Base-by-base conservation (phyloP, 2,113 vertebrate species). In the Herpailurus yagouaroundi region DNA sequence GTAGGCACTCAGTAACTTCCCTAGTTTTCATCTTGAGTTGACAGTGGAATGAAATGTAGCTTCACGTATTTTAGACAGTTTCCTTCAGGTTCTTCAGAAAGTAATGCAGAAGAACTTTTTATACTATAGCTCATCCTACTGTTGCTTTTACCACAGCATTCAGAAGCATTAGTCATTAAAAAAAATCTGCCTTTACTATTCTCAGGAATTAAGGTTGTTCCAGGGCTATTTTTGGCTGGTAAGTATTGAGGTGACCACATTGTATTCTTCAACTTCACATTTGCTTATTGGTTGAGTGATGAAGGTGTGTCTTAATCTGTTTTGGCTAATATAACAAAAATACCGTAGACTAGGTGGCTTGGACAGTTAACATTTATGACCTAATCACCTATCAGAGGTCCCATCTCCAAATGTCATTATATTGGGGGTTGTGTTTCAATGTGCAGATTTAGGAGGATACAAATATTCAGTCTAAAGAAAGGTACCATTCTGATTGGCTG, bases 111-210 rank as follows among this genome's bases (percentile, higher is more conserved):
- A 92, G 38, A 81, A 95, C 13, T 29, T 69, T 89, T 73, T 68
- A 45, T 29, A 63, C 15, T 45, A 73, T 52, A 74, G 7, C 11
- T 81, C 76, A 87, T 55, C 4, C 11, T 89, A 27, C 3, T 73
- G 33, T 93, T 97, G 68, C 27, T 83, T 83, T 95, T 74, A 50
- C 33, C 27, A 9, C 52, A 16, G 23, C 3, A 79, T 38, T 85
- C 95, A 95, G 52, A 94, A 91, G 50, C n/a, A 27, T 71, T 89
- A 36, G 50, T 89, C 52, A 84, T 31, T 85, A 89, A 74, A 69
- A 80, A 45, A 91, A 18, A 33, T 82, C 12, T 82, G 11, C 60
- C 45, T 79, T 93, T 9, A 69, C 66, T 11, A 77, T 45, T 33
- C 36, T 92, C 33, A 85, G 82, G 23, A 93, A 80, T 45, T 74